Conservation (phyloP, 1,140 invertebrate genomes). For the Zaprionus tsacasi region DNA sequence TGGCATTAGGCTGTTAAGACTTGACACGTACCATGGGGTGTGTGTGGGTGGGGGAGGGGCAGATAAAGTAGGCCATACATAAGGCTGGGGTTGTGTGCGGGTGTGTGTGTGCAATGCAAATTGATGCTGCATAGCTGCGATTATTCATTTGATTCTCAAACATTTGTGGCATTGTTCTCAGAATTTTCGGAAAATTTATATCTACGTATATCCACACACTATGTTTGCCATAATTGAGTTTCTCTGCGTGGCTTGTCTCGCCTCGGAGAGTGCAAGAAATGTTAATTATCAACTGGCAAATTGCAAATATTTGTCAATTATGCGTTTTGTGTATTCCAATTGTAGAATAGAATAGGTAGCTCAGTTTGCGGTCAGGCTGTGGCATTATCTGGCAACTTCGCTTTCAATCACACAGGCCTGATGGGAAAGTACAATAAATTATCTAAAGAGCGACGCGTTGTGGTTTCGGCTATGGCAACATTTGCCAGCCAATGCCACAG, state of each 20-base stretch:
- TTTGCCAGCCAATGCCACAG: conserved; percentile 34
- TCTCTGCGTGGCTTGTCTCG: background rate
- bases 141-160: background rate
- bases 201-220: too few relatives aligned
- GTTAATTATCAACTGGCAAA: conserved; percentile 35
- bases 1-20: conserved; percentile 56
- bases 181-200: background rate
- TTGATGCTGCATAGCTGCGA: background rate
- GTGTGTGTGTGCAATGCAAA: conserved; percentile 15
- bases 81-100: conserved; percentile 5
- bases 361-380: conserved; percentile 2
- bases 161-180: conserved; percentile 4
- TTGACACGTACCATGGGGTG: conserved; percentile 49
- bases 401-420: conserved; percentile 17
- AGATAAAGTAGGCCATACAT: conserved; percentile 38
- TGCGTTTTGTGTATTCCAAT: conserved; percentile 30
- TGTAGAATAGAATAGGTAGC: background rate
- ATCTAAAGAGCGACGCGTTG: conserved; percentile 12
- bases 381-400: background rate
- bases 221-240: conserved; percentile 34
- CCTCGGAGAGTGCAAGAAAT: conserved; percentile 10
- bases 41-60: background rate
- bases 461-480: conserved; percentile 22
- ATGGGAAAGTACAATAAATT: conserved; percentile 41
- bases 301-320: conserved; percentile 41